These are phyloP conservation scores for Seira musarum DNA, from an alignment of 2,888 invertebrate species.

Conservation along the genomic window DNA sequence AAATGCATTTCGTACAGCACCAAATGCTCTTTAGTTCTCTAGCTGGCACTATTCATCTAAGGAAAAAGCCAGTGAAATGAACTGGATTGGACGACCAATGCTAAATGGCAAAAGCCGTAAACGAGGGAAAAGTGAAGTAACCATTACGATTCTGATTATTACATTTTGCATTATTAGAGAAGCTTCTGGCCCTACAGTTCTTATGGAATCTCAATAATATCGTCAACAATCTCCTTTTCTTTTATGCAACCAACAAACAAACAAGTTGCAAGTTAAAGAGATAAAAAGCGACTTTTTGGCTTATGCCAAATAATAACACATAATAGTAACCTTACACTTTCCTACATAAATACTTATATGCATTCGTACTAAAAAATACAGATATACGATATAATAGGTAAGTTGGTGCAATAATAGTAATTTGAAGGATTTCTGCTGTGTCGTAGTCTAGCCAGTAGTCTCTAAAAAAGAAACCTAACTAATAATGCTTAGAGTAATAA, in stretches of 20 bases:
- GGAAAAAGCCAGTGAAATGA: not conserved
- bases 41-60: too few relatives aligned
- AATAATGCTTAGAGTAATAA: too few relatives aligned
- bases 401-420: not conserved
- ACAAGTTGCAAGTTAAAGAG: conserved; percentile 26
- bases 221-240: not conserved
- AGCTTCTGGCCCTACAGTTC: too few relatives aligned
- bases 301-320: conserved; percentile 27
- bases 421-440: not conserved
- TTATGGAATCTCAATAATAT: too few relatives aligned
- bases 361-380: too few relatives aligned
- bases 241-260: conserved; percentile 15
- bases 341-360: not conserved
- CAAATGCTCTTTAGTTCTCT: not conserved
- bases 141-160: too few relatives aligned
- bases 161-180: too few relatives aligned
- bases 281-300: conserved; percentile 27
- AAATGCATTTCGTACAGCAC: conserved; percentile 20
- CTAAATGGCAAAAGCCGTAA: not conserved
- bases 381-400: too few relatives aligned
- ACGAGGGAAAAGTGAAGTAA: not conserved
- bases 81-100: too few relatives aligned
- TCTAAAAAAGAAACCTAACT: not conserved
- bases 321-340: not conserved
- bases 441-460: not conserved